Base-by-base conservation (phyloP, 1,140 invertebrate species). In the Diplogasteroides magnus region DNA sequence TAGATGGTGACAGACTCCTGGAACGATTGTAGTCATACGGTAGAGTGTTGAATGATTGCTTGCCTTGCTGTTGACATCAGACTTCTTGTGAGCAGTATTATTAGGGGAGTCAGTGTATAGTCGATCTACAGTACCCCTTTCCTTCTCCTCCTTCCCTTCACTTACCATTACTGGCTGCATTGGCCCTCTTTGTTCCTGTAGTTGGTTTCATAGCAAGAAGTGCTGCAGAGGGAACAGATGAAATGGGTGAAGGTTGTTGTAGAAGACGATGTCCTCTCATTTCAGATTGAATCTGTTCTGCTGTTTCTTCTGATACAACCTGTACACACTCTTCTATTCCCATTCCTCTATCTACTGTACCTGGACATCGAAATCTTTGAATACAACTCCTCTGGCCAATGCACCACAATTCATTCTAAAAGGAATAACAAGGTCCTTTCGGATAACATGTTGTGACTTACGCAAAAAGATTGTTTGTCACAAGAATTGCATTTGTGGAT, bases 1-100 rank as follows among this genome's bases (percentile, higher is more conserved):
- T 48, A 48, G 37, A 48, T 48, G 6, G 37, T 48, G 6, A 48
- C 37, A 6, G 37, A 48, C 6, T 48, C 37, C 37, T 48, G 19
- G 6, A 48, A 48, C 37, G 37, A 48, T 56, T 66, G 19, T 68
- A 11, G n/a, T 72, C 26, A 3, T 26, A 14, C 56, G 1, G 23
- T 69, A 31, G 15, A 72, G 11, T 48, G 37, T 11, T 48, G 37
- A 48, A 2, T 13, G 31, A 71, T 70, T 15, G 48, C 31, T 0
- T 61, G 82, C 80, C 60, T 82, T 82, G 65, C 77, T 79, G 69
- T 83, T 83, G 14, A 82, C 80, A 68, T 82, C 80, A 56, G 77
- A 72, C 62, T 82, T 82, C 67, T 82, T 82, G 37, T 81, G 81
- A n/a, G 80, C 77, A 3, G 79, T 78, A 65, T 81, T 81, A 31